Conservation (phyloP, 1,140 invertebrate genomes). For the Gryllus bimaculatus region DNA sequence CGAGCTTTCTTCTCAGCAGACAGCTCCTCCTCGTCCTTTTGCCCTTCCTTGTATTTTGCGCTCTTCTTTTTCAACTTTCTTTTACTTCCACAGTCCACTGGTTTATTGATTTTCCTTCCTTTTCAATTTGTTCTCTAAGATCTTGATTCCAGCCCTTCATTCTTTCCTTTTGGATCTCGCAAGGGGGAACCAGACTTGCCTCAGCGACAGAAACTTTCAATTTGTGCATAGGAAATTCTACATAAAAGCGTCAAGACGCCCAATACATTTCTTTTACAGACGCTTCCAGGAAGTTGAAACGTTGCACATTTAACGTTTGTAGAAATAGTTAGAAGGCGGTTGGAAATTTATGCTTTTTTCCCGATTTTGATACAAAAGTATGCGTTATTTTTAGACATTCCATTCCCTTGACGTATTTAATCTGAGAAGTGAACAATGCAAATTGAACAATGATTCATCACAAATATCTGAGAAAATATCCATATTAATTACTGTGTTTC, state of each 20-base stretch:
- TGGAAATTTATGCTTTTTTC: too few relatives aligned
- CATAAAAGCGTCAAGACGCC: neutral
- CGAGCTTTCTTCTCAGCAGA: too few relatives aligned
- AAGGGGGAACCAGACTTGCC: neutral
- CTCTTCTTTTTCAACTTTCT: neutral
- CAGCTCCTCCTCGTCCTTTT: neutral
- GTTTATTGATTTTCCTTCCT: constrained; percentile 5
- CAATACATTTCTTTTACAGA: neutral
- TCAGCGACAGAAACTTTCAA: neutral
- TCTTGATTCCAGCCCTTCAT: neutral
- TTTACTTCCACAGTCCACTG: neutral
- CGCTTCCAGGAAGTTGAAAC: too few relatives aligned
- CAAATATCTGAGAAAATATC: too few relatives aligned
- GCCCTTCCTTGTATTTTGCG: neutral
- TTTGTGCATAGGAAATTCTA: neutral
- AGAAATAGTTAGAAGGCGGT: too few relatives aligned
- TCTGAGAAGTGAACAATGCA: too few relatives aligned
- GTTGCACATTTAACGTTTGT: too few relatives aligned
- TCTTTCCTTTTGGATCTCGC: neutral
- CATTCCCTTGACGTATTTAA: too few relatives aligned
- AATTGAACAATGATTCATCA: too few relatives aligned
- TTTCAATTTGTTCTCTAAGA: neutral
- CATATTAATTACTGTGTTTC: too few relatives aligned
- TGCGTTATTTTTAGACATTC: too few relatives aligned
- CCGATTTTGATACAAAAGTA: too few relatives aligned